Conservation (phyloP, 2,888 invertebrate genomes). For the Drosophila rellima region DNA sequence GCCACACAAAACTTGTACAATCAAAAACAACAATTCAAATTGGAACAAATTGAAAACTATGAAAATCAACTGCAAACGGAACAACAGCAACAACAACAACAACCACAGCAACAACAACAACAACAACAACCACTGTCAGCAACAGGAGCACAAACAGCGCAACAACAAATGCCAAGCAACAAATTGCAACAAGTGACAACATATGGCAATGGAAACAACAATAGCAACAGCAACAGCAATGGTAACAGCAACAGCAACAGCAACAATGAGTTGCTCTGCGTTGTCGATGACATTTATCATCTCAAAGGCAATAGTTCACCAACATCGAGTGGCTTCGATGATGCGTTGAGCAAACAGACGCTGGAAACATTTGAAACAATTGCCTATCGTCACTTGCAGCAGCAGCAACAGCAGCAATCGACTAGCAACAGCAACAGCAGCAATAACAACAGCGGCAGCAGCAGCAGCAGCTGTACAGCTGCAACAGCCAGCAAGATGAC, state of each 20-base stretch:
- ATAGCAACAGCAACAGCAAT: conserved; percentile 42
- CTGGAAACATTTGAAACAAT: conserved; percentile 85
- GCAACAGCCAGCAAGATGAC: conserved; percentile 47
- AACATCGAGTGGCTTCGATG: conserved; percentile 81
- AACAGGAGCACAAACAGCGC: conserved; percentile 35
- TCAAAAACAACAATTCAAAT: conserved; percentile 83
- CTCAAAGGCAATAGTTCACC: conserved; percentile 81
- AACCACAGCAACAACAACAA: conserved; percentile 53
- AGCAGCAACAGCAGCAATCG: conserved; percentile 40
- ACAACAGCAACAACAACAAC: conserved; percentile 63
- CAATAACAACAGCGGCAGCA: conserved; percentile 24
- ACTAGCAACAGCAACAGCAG: conserved; percentile 26
- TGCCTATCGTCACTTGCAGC: conserved; percentile 81
- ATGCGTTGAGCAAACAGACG: conserved; percentile 82
- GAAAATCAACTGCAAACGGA: conserved; percentile 82
- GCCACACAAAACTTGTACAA: conserved; percentile 83
- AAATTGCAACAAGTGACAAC: conserved; percentile 25
- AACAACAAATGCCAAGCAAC: conserved; percentile 46
- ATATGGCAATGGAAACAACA: conserved; percentile 25
- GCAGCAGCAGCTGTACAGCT: conserved; percentile 34
- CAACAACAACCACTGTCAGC: conserved; percentile 44
- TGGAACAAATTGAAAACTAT: conserved; percentile 84
- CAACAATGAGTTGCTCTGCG: conserved; percentile 71
- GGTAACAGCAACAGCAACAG: conserved; percentile 54
- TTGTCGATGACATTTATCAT: conserved; percentile 82